These are phyloP conservation scores for Tipula confusa DNA, from an alignment of 2,888 invertebrate species.

Conservation along the genomic window DNA sequence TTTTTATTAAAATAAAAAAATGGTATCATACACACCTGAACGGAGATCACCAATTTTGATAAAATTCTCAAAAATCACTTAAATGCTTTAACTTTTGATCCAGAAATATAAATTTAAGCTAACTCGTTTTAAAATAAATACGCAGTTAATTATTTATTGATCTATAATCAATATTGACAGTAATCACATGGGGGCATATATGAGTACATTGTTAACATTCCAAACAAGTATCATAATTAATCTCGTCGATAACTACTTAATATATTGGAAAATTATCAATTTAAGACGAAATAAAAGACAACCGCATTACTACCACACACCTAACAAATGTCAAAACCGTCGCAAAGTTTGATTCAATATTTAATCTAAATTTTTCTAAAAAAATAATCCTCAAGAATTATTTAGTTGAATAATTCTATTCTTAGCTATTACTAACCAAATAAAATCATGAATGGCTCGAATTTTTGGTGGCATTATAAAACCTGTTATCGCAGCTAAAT, in stretches of 20 bases:
- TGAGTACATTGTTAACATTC: not conserved
- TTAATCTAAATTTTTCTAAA: not conserved
- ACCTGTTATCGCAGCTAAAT: not conserved
- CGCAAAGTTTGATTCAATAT: no score
- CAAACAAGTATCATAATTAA: not conserved
- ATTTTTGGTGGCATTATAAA: not conserved
- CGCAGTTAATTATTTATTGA: no score
- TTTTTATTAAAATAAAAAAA: no score
- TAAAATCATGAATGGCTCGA: not conserved
- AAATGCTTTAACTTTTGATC: no score
- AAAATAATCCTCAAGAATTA: not conserved
- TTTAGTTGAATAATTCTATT: not conserved
- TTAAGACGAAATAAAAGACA: not conserved
- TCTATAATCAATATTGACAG: no score
- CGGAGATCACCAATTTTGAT: no score
- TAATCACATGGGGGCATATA: no score
- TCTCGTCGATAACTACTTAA: not conserved
- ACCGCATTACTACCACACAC: not conserved
- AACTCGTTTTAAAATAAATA: no score
- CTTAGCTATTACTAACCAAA: not conserved
- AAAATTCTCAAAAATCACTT: no score
- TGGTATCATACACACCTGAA: no score
- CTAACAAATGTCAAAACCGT: not conserved
- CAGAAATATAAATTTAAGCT: no score
- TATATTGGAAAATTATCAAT: not conserved